These are phyloP conservation scores for Danionella dracula DNA, from an alignment of 2,797 vertebrate genomes.

Conservation along the genomic window DNA sequence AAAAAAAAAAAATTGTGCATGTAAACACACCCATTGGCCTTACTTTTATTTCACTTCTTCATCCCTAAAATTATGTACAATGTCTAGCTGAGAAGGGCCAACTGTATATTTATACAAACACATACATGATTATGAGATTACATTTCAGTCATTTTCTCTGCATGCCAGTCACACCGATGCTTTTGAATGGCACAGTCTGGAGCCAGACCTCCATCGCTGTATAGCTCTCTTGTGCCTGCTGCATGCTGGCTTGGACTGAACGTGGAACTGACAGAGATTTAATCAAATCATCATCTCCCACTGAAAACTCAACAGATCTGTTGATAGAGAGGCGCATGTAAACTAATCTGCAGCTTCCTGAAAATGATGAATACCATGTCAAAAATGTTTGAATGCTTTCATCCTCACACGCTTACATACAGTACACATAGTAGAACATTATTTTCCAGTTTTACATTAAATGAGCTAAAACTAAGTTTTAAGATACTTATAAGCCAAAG, in stretches of 20 bases:
- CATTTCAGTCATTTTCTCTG: background rate
- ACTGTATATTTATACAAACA: no score
- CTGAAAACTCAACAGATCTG: slow-evolving; percentile 37
- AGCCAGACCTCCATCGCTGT: slow-evolving; percentile 20
- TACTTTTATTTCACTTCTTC: no score
- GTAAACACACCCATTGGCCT: no score
- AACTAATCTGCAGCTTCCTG: slow-evolving; percentile 64
- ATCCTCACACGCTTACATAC: slow-evolving; percentile 44
- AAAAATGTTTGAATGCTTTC: slow-evolving; percentile 55
- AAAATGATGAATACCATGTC: slow-evolving; percentile 57
- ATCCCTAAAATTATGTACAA: no score
- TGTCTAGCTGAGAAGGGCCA: no score
- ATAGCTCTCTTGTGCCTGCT: slow-evolving; percentile 33
- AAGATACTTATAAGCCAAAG: slow-evolving; percentile 48
- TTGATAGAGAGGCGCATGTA: slow-evolving; percentile 65
- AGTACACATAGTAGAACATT: slow-evolving; percentile 33
- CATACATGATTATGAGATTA: background rate
- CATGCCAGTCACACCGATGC: background rate
- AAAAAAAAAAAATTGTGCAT: no score
- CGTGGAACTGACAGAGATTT: slow-evolving; percentile 48
- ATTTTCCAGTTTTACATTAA: slow-evolving; percentile 47
- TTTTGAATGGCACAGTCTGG: slow-evolving; percentile 3
- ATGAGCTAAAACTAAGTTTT: slow-evolving; percentile 59
- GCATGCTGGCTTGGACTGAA: slow-evolving; percentile 31
- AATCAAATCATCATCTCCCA: slow-evolving; percentile 33